Evolutionary conservation across 2,797 vertebrate genomes (phyloP), one percentile per base, ranked within the genome.

Genomic region (Poeciliopsis presidionis): DNA sequence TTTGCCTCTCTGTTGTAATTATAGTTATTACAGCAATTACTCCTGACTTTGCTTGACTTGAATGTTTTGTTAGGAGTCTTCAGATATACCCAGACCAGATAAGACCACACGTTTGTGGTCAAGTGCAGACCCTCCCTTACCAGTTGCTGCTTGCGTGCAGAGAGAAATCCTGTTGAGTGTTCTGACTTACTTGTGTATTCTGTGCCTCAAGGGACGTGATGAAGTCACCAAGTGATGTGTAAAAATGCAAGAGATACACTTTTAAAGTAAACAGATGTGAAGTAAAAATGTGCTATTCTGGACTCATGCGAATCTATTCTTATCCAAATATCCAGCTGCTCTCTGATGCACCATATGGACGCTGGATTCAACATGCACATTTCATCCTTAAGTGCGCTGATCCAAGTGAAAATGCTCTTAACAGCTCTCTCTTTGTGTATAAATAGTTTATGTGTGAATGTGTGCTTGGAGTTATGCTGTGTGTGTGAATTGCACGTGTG

Each of bases 141-240:
- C 84, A 85, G 86, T 92, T 86, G 89, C 80, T 87, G 88, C 86
- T 92, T 93, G 94, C 91, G 89, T 93, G 94, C 93, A 84, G 92
- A 89, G 89, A 91, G 82, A 92, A 88, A 87, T 89, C 88, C 87
- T 87, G 86, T 84, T 88, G 85, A 90, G 89, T 87, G 75, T 91
- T 90, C 81, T 84, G 88, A 88, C 87, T 91, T 84, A 90, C 80
- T 91, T 86, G 84, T 86, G 84, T 87, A 90, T 93, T 92, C 88
- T 89, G 84, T 73, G 79, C 91, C 93, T 89, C 43, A 74, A 79
- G 88, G 90, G 89, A 88, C 88, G 85, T 59, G 81, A 92, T 93
- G 91, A 93, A 94, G 92, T 93, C 90, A 93, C 92, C 84, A 89
- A 94, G 91, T 94, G 93, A 93, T 93, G 92, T 93, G 91, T 93